Conservation (phyloP, 1,140 invertebrate genomes). For the Panagrolaimus sp. region DNA sequence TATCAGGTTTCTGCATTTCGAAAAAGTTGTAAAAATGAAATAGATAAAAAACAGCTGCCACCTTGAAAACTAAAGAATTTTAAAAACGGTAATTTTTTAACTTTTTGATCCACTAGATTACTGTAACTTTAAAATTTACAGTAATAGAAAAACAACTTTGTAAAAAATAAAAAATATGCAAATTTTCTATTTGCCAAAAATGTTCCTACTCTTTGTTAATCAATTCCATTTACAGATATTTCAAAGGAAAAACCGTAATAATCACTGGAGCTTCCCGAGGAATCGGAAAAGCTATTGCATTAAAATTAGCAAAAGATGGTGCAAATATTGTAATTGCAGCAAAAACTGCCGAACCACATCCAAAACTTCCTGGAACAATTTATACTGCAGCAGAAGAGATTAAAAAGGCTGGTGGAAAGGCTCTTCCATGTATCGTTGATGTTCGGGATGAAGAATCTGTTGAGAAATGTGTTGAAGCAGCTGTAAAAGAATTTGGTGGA, state of each 20-base stretch:
- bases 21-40: too few species aligned
- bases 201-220: too few species aligned
- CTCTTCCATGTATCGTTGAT: slow-evolving; percentile 85
- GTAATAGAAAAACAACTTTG: too few species aligned
- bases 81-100: too few species aligned
- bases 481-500: slow-evolving; percentile 85
- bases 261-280: slow-evolving; percentile 91
- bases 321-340: slow-evolving; percentile 40
- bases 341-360: slow-evolving; percentile 60
- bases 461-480: slow-evolving; percentile 74
- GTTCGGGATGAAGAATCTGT: slow-evolving; percentile 81
- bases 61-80: too few species aligned
- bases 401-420: slow-evolving; percentile 77
- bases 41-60: too few species aligned
- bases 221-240: background rate
- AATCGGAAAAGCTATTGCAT: slow-evolving; percentile 89
- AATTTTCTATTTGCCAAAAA: too few species aligned
- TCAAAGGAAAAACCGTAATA: slow-evolving; percentile 75
- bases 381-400: slow-evolving; percentile 90
- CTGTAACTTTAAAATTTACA: too few species aligned
- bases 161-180: too few species aligned
- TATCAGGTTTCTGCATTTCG: too few species aligned
- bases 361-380: slow-evolving; percentile 94
- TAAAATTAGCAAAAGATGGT: slow-evolving; percentile 78
- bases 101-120: too few species aligned